These are phyloP conservation scores for Nowickia ferox DNA, from an alignment of 2,888 invertebrate genomes.

Conservation along the genomic window DNA sequence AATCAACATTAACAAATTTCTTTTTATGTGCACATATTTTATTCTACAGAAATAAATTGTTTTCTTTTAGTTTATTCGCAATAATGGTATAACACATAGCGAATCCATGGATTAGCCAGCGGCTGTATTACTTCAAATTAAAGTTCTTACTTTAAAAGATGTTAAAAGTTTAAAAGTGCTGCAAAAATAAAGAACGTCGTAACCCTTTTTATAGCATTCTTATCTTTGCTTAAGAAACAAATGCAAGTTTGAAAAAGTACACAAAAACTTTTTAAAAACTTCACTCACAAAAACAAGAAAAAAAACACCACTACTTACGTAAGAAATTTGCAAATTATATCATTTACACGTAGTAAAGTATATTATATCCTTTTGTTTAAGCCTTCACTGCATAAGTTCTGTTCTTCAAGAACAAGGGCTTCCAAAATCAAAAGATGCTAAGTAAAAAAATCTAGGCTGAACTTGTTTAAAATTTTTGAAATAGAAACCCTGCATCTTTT, in stretches of 20 bases:
- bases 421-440: background rate
- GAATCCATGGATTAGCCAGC: conserved; percentile 28
- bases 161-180: conserved; percentile 17
- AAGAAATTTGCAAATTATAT: conserved; percentile 63
- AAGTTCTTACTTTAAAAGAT: conserved; percentile 34
- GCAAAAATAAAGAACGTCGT: background rate
- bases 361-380: conserved; percentile 28
- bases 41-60: background rate
- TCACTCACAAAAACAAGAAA: conserved; percentile 34
- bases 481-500: too few relatives aligned
- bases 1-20: conserved; percentile 30
- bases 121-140: conserved; percentile 31
- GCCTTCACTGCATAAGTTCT: conserved; percentile 3
- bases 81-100: background rate
- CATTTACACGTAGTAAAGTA: conserved; percentile 64
- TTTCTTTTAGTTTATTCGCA: background rate
- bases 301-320: background rate
- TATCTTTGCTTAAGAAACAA: conserved; percentile 29
- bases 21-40: background rate
- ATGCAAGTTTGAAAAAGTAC: conserved; percentile 7
- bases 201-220: conserved; percentile 14
- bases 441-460: background rate
- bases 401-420: background rate
- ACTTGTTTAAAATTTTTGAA: background rate
- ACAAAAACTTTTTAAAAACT: conserved; percentile 50